phyloP scores from a whole-genome alignment of 2,888 invertebrate species.

The Drosophila borealis region DNA sequence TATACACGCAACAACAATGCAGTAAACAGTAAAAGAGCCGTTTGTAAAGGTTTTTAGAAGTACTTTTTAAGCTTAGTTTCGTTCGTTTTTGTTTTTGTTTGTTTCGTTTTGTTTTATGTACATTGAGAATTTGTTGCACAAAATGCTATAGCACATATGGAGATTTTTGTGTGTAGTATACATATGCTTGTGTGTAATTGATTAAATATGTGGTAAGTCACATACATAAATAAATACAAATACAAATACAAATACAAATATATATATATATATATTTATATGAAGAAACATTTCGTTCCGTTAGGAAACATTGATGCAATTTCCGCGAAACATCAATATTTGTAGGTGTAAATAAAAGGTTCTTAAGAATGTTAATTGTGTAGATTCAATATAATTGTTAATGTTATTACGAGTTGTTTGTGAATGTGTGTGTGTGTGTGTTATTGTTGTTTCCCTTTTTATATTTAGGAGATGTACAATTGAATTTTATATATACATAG shows the following conservation, averaged over 20 bases:
- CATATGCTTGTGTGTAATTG: conserved; percentile 28
- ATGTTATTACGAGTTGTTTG: conserved; percentile 21
- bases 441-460: conserved; percentile 25
- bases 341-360: conserved; percentile 27
- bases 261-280: conserved; percentile 45
- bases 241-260: too few relatives aligned
- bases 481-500: conserved; percentile 55
- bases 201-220: conserved; percentile 28
- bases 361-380: conserved; percentile 48
- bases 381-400: conserved; percentile 61
- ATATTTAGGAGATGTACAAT: conserved; percentile 67
- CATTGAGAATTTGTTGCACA: conserved; percentile 55
- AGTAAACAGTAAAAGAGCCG: conserved; percentile 42
- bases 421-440: conserved; percentile 13
- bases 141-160: conserved; percentile 74
- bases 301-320: conserved; percentile 14
- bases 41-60: conserved; percentile 48
- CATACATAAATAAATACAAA: conserved; percentile 32
- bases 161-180: conserved; percentile 54
- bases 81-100: neutral
- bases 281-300: conserved; percentile 42
- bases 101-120: conserved; percentile 38
- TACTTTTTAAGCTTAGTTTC: conserved; percentile 39
- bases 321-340: conserved; percentile 21
- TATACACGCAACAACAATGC: conserved; percentile 46